These are phyloP conservation scores for Antedon mediterranea DNA, from an alignment of 53 echinoderm and acorn worm genomes.

Conservation along the genomic window DNA sequence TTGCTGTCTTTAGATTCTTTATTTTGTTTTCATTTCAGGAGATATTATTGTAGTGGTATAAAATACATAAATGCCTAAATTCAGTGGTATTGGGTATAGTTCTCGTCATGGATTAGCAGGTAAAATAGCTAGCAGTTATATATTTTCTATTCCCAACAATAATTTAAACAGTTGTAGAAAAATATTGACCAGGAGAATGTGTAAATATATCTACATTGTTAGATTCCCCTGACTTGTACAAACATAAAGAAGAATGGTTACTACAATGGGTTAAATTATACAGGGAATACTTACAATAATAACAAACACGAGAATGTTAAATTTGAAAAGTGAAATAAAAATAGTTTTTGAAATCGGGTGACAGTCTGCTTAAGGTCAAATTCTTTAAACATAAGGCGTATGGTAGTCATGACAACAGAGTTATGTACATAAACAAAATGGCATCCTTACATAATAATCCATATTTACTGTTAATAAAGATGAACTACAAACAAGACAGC, in stretches of 20 bases:
- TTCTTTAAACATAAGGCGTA: background rate
- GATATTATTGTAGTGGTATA: no score
- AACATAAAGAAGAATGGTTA: background rate
- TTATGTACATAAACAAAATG: background rate
- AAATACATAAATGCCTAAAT: no score
- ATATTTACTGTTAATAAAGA: background rate
- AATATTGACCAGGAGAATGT: background rate
- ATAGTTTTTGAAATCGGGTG: background rate
- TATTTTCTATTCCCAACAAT: no score
- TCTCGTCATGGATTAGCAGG: no score
- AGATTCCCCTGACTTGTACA: background rate
- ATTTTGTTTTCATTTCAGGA: no score
- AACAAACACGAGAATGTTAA: background rate
- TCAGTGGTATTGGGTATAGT: no score
- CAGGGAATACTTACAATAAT: background rate
- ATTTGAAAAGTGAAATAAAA: background rate
- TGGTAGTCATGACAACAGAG: background rate
- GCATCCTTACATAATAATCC: background rate
- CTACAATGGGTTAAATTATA: background rate
- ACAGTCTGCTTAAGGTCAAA: background rate
- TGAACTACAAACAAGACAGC: background rate
- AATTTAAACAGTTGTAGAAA: no score
- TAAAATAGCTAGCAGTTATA: no score
- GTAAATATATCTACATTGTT: background rate
- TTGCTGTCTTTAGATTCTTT: no score